Base-by-base conservation (phyloP, 1,140 invertebrate genomes). In the Orius insidiosus region DNA sequence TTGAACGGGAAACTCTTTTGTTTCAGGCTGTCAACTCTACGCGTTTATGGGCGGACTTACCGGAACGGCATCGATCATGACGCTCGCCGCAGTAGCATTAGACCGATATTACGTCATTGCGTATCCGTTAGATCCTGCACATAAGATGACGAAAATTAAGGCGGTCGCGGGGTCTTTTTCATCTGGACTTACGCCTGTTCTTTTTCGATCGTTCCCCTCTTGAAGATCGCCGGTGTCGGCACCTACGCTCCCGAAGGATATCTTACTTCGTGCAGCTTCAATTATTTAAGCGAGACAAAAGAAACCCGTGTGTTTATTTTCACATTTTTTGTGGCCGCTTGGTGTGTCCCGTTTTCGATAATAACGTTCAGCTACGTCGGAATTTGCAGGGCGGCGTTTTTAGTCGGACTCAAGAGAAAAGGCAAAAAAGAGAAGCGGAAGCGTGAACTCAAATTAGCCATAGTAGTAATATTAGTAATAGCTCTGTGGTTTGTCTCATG, bases 231-330 rank as follows among this genome's bases (percentile, higher is more conserved):
- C 9, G 77, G 78, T 3, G 66, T 80, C 13, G 75, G 78, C 3
- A 65, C 66, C 4, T 86, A 85, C 61, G 75, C 80, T 8, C 78
- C 80, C 1, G 82, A 85, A 62, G 80, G 79, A 5, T 82, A 74
- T 50, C 62, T 85, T 39, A 84, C 80, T 5, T 80, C 76, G 52
- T 87, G 82, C 62, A 82, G 79, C 49, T 86, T 81, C 52, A 80
- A 85, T 56, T 86, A 85, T 54, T 62, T 86, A 2, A 72, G 72
- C 5, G 66, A 71, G 30, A 66, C 71, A 51, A 50, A 56, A 1
- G 56, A 58, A 1, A 68, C 68, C 0, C 68, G 69, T 43, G 65
- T 66, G 16, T 79, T 77, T 52, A 80, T 82, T 49, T 70, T 79
- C 5, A 54, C 65, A 5, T 80, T 78, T 54, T 80, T 78, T 52